phyloP scores from a whole-genome alignment of 2,888 invertebrate genomes.

The Megastigmus dorsalis region DNA sequence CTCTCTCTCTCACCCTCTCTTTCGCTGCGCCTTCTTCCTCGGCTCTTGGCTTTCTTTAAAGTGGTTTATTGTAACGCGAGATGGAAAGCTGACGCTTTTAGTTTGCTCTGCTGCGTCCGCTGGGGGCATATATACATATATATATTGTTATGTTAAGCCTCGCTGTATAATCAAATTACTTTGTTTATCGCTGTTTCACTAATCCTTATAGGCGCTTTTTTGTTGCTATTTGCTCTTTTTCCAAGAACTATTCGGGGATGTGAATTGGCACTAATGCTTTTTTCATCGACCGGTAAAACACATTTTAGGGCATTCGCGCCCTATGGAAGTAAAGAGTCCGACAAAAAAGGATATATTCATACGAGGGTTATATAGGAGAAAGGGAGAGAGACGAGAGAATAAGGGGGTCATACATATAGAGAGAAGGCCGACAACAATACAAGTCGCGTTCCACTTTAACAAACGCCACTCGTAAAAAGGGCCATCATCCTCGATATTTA shows the following conservation, averaged over 20 bases:
- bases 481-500: constrained; percentile 8
- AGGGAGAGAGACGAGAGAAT: too few species aligned
- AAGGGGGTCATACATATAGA: too few species aligned
- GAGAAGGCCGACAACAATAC: constrained; percentile 19
- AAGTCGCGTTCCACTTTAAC: constrained; percentile 27
- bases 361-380: background rate
- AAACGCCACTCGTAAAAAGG: constrained; percentile 15
- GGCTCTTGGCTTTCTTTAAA: background rate
- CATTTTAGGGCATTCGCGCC: background rate
- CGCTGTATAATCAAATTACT: background rate
- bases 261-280: background rate
- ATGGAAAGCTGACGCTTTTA: background rate
- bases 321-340: background rate
- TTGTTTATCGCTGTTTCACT: background rate
- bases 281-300: background rate
- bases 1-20: too few species aligned
- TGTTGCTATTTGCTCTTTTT: background rate
- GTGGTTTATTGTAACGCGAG: constrained; percentile 9
- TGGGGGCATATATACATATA: too few species aligned
- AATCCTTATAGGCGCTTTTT: background rate
- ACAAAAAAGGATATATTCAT: background rate
- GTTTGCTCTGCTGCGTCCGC: too few species aligned
- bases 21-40: background rate
- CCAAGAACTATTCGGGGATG: too few species aligned
- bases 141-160: too few species aligned